Evolutionary conservation across 2,113 vertebrate species (phyloP).

Genomic region (Columbina picui): DNA sequence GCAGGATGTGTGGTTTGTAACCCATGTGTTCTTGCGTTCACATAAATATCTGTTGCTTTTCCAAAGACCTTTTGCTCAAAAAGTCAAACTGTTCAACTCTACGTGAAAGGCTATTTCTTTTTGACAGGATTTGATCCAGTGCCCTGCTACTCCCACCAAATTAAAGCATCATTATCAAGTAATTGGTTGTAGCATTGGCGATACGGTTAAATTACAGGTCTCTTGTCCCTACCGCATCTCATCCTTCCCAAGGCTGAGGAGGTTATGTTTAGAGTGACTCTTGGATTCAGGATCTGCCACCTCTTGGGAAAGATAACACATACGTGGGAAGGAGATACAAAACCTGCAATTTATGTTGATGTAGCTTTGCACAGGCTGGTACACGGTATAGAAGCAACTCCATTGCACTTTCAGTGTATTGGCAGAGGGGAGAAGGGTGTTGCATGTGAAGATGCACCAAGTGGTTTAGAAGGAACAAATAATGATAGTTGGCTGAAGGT

Average conservation of each 20-base stretch:
- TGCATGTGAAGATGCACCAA: background rate
- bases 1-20: background rate
- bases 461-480: background rate
- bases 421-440: background rate
- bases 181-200: background rate
- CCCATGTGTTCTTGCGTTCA: rapidly evolving
- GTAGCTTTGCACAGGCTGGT: background rate
- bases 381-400: background rate
- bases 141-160: background rate
- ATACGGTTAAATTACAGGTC: rapidly evolving
- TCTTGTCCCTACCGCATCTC: background rate
- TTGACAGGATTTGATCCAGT: background rate
- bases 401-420: background rate
- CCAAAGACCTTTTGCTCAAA: background rate
- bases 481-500: background rate
- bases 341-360: too few relatives aligned
- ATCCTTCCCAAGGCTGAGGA: background rate
- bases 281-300: background rate
- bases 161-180: background rate
- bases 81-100: background rate
- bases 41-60: background rate
- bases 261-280: background rate
- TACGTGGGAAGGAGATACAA: background rate
- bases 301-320: background rate
- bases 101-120: background rate